These are phyloP conservation scores for Trididemnum miniatum DNA, from an alignment of 23 tunicate species.

Conservation along the genomic window DNA sequence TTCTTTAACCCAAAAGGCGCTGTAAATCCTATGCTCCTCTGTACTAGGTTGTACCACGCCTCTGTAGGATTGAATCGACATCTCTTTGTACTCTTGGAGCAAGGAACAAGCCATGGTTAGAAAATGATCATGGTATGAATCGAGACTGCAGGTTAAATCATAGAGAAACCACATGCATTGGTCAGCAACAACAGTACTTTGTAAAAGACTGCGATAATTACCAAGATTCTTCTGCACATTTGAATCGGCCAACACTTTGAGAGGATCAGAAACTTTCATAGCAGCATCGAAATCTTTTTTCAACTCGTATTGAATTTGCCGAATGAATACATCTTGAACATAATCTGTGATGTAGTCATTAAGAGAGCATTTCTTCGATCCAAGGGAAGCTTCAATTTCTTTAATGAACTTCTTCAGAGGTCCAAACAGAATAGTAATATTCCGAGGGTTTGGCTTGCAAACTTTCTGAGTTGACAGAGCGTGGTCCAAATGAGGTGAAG, in stretches of 20 bases:
- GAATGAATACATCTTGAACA: constrained; percentile 92
- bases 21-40: constrained; percentile 71
- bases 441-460: constrained; percentile 89
- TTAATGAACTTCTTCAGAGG: constrained; percentile 79
- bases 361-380: constrained; percentile 51
- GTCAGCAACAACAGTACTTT: constrained; percentile 86
- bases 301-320: constrained; percentile 87
- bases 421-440: constrained; percentile 79
- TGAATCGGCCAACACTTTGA: constrained; percentile 78
- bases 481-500: constrained; percentile 65
- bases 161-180: constrained; percentile 88
- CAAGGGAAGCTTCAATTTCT: constrained; percentile 66
- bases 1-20: constrained; percentile 79
- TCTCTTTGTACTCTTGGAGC: constrained; percentile 84
- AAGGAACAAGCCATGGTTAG: constrained; percentile 93
- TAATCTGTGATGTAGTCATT: constrained; percentile 92
- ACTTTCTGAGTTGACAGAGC: constrained; percentile 82
- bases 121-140: constrained; percentile 88
- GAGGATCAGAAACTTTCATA: constrained; percentile 94
- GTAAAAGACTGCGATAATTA: constrained; percentile 55
- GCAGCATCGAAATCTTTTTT: constrained; percentile 94
- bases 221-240: constrained; percentile 44
- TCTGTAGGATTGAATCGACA: constrained; percentile 78
- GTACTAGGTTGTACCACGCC: constrained; percentile 80
- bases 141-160: constrained; percentile 75